Percentiles rank a stretch among this genome's conserved stretches.
Conservation (phyloP, 2,113 vertebrate species). For the Octodon degus region DNA sequence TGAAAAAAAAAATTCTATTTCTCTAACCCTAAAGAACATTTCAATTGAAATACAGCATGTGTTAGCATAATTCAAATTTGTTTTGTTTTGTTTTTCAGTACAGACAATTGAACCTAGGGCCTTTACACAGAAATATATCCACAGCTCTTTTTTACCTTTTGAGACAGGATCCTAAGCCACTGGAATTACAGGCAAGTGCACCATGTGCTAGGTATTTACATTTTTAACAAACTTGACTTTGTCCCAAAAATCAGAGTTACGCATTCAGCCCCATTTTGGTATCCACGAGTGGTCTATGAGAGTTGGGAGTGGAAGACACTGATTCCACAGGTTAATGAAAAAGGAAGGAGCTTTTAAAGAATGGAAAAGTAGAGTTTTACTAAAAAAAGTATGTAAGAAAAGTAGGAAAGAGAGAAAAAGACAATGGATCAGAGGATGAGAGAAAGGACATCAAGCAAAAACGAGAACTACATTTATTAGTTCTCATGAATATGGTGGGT, state of each 20-base stretch:
- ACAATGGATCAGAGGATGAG: too few relatives aligned
- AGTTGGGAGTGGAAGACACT: background rate
- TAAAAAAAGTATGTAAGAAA: background rate
- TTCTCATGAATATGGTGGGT: background rate
- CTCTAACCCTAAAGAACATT: background rate
- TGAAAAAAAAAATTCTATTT: background rate
- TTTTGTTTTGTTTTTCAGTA: background rate
- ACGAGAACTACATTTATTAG: background rate
- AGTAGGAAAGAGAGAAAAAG: background rate
- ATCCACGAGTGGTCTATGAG: background rate
- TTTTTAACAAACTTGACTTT: background rate
- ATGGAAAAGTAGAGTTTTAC: background rate
- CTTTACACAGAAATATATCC: background rate
- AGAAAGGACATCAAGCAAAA: background rate
- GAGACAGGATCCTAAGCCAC: background rate
- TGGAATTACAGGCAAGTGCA: background rate
- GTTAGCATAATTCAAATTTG: background rate
- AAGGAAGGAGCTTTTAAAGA: background rate
- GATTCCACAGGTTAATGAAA: background rate
- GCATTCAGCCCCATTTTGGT: background rate
- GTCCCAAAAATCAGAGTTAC: background rate
- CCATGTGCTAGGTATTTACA: background rate
- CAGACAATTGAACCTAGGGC: background rate
- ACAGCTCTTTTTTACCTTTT: background rate
- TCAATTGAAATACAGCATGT: background rate